Conservation (phyloP, 1,140 invertebrate genomes). For the Tetramorium simillimum region DNA sequence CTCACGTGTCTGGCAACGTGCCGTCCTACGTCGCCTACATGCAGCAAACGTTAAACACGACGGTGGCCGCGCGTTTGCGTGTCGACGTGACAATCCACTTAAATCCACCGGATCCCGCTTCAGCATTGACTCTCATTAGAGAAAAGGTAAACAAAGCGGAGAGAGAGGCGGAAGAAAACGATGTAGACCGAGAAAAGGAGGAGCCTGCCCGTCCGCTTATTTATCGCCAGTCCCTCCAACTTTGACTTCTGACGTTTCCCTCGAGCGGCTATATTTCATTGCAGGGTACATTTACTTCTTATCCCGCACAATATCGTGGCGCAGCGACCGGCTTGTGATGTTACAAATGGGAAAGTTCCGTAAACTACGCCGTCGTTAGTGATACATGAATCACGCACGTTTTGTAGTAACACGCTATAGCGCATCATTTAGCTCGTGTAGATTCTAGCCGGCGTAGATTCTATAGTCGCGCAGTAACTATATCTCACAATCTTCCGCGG, state of each 20-base stretch:
- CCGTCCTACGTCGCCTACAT: slow-evolving; percentile 48
- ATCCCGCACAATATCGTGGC: slow-evolving; percentile 38
- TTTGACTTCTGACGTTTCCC: neutral
- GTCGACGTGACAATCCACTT: neutral
- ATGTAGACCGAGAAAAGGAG: neutral
- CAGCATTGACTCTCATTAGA: neutral
- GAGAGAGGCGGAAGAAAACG: neutral
- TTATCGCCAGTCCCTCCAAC: neutral
- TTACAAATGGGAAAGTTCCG: slow-evolving; percentile 48
- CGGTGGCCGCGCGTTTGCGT: slow-evolving; percentile 17
- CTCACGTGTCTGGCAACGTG: neutral
- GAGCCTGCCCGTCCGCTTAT: neutral
- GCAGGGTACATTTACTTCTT: slow-evolving; percentile 36
- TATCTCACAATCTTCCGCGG: neutral
- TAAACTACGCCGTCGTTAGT: slow-evolving; percentile 50
- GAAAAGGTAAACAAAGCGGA: neutral
- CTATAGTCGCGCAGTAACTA: slow-evolving; percentile 22
- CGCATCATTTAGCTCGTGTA: slow-evolving; percentile 20
- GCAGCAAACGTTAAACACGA: slow-evolving; percentile 18
- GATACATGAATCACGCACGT: slow-evolving; percentile 44
- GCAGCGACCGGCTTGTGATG: slow-evolving; percentile 15
- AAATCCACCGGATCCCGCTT: neutral
- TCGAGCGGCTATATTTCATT: slow-evolving; percentile 1
- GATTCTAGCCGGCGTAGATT: neutral
- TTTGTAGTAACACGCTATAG: slow-evolving; percentile 28